Evolutionary conservation across 2,797 vertebrate genomes (phyloP).

Genomic region (Sebastes miniatus): DNA sequence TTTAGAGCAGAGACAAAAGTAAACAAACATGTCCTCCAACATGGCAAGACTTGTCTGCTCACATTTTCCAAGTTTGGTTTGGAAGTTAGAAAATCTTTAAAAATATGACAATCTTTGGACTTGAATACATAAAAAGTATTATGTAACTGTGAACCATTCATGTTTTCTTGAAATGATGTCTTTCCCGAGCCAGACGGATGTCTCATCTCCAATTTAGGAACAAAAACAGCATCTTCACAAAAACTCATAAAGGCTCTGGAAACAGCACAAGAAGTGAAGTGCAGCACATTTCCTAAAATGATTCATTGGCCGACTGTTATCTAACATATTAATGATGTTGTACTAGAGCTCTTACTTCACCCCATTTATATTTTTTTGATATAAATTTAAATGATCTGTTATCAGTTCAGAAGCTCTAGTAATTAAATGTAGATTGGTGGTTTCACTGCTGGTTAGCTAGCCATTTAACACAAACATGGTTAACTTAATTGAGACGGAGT

Average conservation of each 20-base stretch:
- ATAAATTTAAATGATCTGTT: slow-evolving; percentile 13
- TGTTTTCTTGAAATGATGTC: background rate
- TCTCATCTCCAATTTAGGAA: slow-evolving; percentile 15
- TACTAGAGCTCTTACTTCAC: slow-evolving; percentile 17
- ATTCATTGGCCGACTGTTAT: slow-evolving; percentile 33
- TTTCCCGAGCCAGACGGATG: slow-evolving; percentile 12
- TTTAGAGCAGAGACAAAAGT: slow-evolving; percentile 18
- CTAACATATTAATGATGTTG: slow-evolving; percentile 43
- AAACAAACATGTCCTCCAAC: slow-evolving; percentile 36
- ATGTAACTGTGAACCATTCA: background rate
- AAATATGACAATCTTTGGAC: background rate
- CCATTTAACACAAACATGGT: background rate
- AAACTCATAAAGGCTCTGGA: slow-evolving; percentile 11
- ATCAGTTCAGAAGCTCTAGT: slow-evolving; percentile 1
- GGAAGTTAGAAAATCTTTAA: background rate
- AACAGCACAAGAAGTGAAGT: slow-evolving; percentile 5
- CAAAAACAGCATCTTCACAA: slow-evolving; percentile 31
- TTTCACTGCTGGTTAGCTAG: background rate
- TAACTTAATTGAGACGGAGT: background rate
- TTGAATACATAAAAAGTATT: background rate
- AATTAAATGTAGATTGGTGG: background rate
- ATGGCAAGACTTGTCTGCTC: background rate
- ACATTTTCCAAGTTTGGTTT: background rate
- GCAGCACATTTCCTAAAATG: slow-evolving; percentile 33
- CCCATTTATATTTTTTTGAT: slow-evolving; percentile 28